Base-by-base conservation (phyloP, 2,888 invertebrate species). In the Himalopsyche anomala region DNA sequence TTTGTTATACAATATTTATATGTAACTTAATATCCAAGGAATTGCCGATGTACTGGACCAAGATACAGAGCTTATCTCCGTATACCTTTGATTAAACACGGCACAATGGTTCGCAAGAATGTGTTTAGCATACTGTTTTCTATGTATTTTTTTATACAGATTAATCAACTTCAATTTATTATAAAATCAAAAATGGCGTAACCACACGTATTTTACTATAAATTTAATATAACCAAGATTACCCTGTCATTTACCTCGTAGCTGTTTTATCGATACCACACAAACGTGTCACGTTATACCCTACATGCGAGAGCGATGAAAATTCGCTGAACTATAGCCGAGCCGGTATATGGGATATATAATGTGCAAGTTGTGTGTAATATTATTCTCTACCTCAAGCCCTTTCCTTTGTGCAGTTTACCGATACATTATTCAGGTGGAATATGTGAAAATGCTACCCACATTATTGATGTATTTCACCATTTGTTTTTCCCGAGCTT, bases 391-490 rank as follows among this genome's bases (percentile, higher is more conserved):
- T 12, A 74, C 74, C 74, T 38, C 74, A 15, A 38, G 82, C 74
- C 38, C 15, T 74, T 74, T 38, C 74, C 74, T 74, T 74, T 74
- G 74, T 83, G 69, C 69, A 83, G 36, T 83, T 83, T 28, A 45
- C 69, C 83, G 74, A 83, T 83, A 56, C 83, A 83, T 83, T 83
- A 74, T 83, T 83, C 74, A 83, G 42, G 82, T 55, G 11, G 40
- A 69, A 69, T 45, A 69, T 69, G 83, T 69, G 83, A 45, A 69
- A 40, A 62, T 56, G 28, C 40, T 56, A 5, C 17, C 74, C 40
- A 54, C n/a, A 40, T 42, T 45, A 45, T 80, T 45, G 80, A 80
- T 80, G 51, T 80, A 40, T 80, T 80, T 19, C 36, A 36, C 80
- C 45, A 51, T 45, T 80, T 80, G 45, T 74, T 74, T 74, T 36